Percentiles rank a stretch among this genome's conserved stretches.
Conservation (phyloP, 2,888 invertebrate genomes). For the Cantharis rustica region DNA sequence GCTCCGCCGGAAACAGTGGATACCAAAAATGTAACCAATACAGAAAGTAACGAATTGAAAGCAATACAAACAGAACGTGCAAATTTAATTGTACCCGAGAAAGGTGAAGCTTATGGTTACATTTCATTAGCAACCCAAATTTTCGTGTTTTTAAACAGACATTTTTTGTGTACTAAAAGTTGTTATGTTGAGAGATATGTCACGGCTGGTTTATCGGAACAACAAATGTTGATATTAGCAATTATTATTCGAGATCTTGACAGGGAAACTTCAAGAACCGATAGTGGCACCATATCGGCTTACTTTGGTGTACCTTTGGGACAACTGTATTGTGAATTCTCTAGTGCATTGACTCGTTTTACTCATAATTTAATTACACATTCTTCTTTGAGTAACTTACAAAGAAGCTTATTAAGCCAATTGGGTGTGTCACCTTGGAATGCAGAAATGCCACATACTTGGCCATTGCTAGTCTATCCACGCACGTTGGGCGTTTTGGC, state of each 20-base stretch:
- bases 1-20: slow-evolving; percentile 77
- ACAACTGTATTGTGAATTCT: slow-evolving; percentile 74
- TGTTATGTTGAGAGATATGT: slow-evolving; percentile 71
- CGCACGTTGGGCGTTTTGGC: slow-evolving; percentile 83
- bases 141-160: slow-evolving; percentile 82
- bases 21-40: slow-evolving; percentile 59
- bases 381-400: slow-evolving; percentile 69
- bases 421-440: slow-evolving; percentile 77
- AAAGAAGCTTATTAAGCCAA: slow-evolving; percentile 73
- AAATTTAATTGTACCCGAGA: slow-evolving; percentile 70
- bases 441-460: slow-evolving; percentile 65
- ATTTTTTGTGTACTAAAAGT: slow-evolving; percentile 75
- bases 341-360: slow-evolving; percentile 77
- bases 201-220: slow-evolving; percentile 77
- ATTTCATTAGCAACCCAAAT: slow-evolving; percentile 85
- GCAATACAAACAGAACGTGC: slow-evolving; percentile 58
- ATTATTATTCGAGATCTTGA: slow-evolving; percentile 90
- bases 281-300: slow-evolving; percentile 74
- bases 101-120: slow-evolving; percentile 81
- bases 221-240: slow-evolving; percentile 87
- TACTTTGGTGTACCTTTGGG: slow-evolving; percentile 76
- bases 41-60: slow-evolving; percentile 59
- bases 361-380: slow-evolving; percentile 80
- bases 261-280: slow-evolving; percentile 83
- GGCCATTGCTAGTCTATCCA: slow-evolving; percentile 79